Conservation (phyloP, 2,797 vertebrate species). For the Sylvia borin region DNA sequence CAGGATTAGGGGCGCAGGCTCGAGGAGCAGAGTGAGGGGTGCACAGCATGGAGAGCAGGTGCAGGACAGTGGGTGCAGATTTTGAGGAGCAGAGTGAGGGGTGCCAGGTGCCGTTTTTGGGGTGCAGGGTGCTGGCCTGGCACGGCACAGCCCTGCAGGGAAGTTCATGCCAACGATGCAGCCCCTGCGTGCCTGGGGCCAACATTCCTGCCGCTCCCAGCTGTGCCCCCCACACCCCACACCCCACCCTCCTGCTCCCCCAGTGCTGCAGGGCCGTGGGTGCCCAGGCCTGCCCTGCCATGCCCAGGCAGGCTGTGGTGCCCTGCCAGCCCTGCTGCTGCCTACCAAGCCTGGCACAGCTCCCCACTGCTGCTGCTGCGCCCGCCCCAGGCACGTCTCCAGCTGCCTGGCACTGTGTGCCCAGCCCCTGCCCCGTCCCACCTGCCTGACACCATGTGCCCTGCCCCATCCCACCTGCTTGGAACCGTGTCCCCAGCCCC, state of each 20-base stretch:
- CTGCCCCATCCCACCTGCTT: no score
- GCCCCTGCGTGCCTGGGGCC: background rate
- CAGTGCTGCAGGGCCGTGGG: accelerated
- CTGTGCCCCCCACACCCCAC: background rate
- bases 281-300: background rate
- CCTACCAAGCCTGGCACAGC: background rate
- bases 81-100: background rate
- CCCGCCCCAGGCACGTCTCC: background rate
- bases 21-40: no score
- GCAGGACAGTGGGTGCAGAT: background rate
- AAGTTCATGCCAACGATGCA: accelerated
- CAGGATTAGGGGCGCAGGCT: background rate
- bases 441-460: no score
- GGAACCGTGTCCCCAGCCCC: no score
- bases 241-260: background rate
- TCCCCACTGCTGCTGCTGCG: accelerated
- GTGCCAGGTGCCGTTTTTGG: background rate
- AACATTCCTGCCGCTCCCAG: background rate
- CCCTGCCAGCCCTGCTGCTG: background rate
- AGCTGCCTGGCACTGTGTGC: background rate
- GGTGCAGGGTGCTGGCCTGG: background rate
- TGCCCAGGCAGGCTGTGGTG: background rate
- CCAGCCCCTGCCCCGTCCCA: no score
- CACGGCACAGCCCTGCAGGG: background rate
- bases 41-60: background rate